Evolutionary conservation across 35 echinoderm and acorn worm genomes (phyloP), one percentile per base, ranked within the genome.

Genomic region (Chiridota heheva): DNA sequence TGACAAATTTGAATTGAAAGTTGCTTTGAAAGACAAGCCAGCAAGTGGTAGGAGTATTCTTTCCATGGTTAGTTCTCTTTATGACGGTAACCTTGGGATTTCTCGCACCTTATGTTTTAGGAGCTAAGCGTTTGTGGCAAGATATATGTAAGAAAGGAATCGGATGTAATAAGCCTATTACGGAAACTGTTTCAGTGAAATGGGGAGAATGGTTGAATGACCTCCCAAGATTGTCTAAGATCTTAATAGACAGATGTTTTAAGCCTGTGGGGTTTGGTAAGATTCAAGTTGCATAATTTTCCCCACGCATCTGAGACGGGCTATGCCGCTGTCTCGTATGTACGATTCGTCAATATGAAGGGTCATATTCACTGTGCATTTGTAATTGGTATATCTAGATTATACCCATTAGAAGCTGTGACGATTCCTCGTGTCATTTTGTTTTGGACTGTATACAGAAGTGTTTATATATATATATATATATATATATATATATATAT

Each of bases 71-170:
- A 76, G 76, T 55, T 90, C 87, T 2, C 34, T 90, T 0, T 90
- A 90, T 28, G 79, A 83, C 56, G n/a, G n/a, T n/a, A n/a, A 78
- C 87, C 29, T 41, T 90, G 31, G 87, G 87, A 6, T 73, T 83
- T 55, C 67, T 80, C 35, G 68, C 68, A 44, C 86, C 86, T 36
- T 45, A 55, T 56, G 61, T 87, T 10, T 44, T 81, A 8, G 26
- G 45, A 45, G 75, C 86, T 10, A 88, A 88, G 60, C 59, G 38
- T 26, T 27, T 88, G 2, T 18, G 80, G 2, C 86, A 88, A 53
- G 36, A 69, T 12, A 13, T 88, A 25, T 88, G 86, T 69, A 40
- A 27, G 17, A 36, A 62, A 80, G 60, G 62, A 37, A 22, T 47
- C 2, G 59, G 60, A 31, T 87, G 72, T 56, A 74, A 87, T 38